phyloP scores from a whole-genome alignment of 2,888 invertebrate species.

The Drosophila mulleri region DNA sequence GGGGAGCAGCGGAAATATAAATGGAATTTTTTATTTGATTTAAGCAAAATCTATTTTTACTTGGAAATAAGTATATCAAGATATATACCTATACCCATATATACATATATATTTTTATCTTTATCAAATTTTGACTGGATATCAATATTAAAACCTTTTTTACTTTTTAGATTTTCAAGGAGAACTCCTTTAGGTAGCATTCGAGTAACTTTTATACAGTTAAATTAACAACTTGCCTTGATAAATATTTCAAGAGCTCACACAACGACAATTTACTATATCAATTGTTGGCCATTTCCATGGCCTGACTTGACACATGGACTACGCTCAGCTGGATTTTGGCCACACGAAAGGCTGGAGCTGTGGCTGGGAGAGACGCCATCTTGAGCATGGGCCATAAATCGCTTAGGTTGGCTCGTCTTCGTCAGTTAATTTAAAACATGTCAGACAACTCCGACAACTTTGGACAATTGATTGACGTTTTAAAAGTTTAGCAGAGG shows the following conservation, averaged over 20 bases:
- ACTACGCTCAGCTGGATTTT: constrained; percentile 28
- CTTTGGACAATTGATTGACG: constrained; percentile 84
- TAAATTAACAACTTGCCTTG: constrained; percentile 2
- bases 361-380: constrained; percentile 45
- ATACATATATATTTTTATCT: too few relatives aligned
- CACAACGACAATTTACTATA: constrained; percentile 37
- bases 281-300: constrained; percentile 48
- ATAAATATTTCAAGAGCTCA: constrained; percentile 18
- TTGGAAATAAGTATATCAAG: too few relatives aligned
- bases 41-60: too few relatives aligned
- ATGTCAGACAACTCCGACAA: constrained; percentile 84
- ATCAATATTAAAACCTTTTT: too few relatives aligned
- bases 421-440: constrained; percentile 84
- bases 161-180: too few relatives aligned
- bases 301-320: constrained; percentile 19
- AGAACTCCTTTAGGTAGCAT: background rate
- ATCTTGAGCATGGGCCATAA: constrained; percentile 82
- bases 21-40: background rate
- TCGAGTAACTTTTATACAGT: background rate
- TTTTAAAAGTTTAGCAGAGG: constrained; percentile 83
- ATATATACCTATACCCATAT: too few relatives aligned
- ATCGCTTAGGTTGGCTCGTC: constrained; percentile 80
- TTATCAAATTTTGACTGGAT: too few relatives aligned
- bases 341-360: constrained; percentile 20
- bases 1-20: background rate